Conservation (phyloP, 2,888 invertebrate genomes). For the Diaperis boleti region DNA sequence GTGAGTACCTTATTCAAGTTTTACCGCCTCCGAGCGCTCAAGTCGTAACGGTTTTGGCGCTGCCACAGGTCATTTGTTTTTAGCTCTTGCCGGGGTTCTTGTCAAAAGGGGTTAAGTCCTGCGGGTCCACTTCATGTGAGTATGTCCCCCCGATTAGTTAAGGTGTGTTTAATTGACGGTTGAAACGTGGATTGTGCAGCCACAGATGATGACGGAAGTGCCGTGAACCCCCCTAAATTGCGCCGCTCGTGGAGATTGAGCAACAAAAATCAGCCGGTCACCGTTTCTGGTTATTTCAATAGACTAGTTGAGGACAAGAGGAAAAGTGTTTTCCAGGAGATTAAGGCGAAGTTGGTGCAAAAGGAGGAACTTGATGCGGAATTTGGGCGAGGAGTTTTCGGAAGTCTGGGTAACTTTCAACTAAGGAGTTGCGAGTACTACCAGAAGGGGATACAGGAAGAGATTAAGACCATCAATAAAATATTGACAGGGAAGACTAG, state of each 20-base stretch:
- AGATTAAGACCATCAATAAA: conserved; percentile 17
- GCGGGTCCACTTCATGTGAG: background rate
- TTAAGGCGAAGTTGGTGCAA: too few species aligned
- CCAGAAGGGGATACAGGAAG: conserved; percentile 5
- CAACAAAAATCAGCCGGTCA: conserved; percentile 14
- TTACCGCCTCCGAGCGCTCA: conserved; percentile 23
- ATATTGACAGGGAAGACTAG: conserved; percentile 2
- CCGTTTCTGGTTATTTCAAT: conserved; percentile 6
- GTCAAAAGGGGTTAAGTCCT: conserved; percentile 2
- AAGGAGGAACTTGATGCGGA: background rate
- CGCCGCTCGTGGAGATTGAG: conserved; percentile 16
- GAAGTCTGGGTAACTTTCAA: background rate
- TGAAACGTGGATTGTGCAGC: background rate
- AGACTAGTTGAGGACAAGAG: background rate
- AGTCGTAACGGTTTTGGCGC: conserved; percentile 33
- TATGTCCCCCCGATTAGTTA: too few species aligned
- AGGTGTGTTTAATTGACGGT: background rate
- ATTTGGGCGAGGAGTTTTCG: background rate
- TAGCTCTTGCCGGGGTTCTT: conserved; percentile 27
- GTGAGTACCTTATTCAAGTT: conserved; percentile 31
- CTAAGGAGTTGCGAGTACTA: background rate
- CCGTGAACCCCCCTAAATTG: conserved; percentile 4
- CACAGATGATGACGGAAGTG: conserved; percentile 2
- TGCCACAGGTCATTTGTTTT: background rate
- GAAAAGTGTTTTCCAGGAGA: too few species aligned